Base-by-base conservation (phyloP, 2,113 vertebrate species). In the Fregetta grallaria region DNA sequence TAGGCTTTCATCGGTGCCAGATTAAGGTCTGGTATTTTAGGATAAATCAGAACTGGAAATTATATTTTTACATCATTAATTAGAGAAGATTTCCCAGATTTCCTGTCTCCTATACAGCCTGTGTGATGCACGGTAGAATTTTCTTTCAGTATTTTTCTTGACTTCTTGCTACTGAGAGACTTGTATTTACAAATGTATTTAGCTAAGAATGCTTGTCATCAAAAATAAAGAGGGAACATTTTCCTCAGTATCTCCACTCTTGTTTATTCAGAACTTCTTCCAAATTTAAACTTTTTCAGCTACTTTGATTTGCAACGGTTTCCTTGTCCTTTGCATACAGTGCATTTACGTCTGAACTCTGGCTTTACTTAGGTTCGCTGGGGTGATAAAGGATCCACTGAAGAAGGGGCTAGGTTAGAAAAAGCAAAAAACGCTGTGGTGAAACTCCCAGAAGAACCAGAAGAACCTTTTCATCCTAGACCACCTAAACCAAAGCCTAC, bases 311-410 rank as follows among this genome's bases (percentile, higher is more conserved):
- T 86, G 63, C 30, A 62, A 9, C 44, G 19, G 26, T 49, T 66
- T 63, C 36, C 30, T n/a, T 44, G 45, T 25, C 34, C n/a, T 26
- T 20, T 59, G 45, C 50, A 4, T 32, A 22, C 26, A 47, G 16
- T 16, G 12, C 56, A 44, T 55, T 96, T 58, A 95, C 2, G 4
- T 36, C 50, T 76, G 38, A 36, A 36, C 18, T 94, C 52, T 95
- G 92, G 58, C 84, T 91, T 96, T 86, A 21, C 62, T 56, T 47
- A 99, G 99, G 99, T 99, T 47, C 99, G 99, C 30, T 99, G 99
- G 99, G 99, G 99, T 0, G 99, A 99, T 85, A 99, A 99, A 88
- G 99, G 99, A 67, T 99, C 99, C 4, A 99, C 99, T 0, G 99
- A 99, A 90, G 99, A 99, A 97, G 99, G 99, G 4, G 99, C 99